Percentiles rank a stretch among this genome's conserved stretches.
Conservation (phyloP, 2,113 vertebrate species). For the Rhinoderma darwinii region DNA sequence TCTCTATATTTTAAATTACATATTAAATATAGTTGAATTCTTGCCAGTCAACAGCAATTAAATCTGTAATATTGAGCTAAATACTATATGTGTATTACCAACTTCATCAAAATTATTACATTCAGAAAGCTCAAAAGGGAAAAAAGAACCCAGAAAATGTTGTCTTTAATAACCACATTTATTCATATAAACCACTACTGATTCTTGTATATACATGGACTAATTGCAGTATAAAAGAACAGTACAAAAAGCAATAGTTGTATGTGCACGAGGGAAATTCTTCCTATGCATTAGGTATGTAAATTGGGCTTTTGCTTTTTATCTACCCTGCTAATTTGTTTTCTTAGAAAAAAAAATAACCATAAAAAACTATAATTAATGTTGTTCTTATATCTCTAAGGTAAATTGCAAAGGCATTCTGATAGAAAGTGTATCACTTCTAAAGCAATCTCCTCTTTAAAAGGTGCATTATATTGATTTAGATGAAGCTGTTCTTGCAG, state of each 20-base stretch:
- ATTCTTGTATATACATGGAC: neutral
- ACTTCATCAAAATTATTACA: neutral
- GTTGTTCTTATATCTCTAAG: constrained; percentile 57
- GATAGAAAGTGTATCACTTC: constrained; percentile 48
- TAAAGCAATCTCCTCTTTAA: constrained; percentile 46
- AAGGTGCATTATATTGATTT: constrained; percentile 57
- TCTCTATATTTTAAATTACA: neutral
- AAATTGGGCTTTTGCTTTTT: constrained; percentile 48
- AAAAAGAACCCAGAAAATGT: neutral
- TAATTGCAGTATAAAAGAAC: neutral
- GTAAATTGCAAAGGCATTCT: constrained; percentile 58
- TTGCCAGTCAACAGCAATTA: neutral
- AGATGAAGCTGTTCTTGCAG: constrained; percentile 49
- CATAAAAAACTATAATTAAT: constrained; percentile 57
- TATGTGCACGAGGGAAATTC: constrained; percentile 20
- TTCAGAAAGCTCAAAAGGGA: neutral
- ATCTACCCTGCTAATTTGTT: constrained; percentile 47
- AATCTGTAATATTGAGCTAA: neutral
- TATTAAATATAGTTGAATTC: neutral
- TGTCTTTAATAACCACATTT: neutral
- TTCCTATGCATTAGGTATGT: constrained; percentile 27
- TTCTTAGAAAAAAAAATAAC: constrained; percentile 32
- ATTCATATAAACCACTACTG: neutral
- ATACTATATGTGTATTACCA: neutral
- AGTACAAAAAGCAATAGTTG: neutral